These are phyloP conservation scores for Beroe forskalii DNA, from an alignment of 37 sponge, comb jelly and placozoan species.

Conservation along the genomic window DNA sequence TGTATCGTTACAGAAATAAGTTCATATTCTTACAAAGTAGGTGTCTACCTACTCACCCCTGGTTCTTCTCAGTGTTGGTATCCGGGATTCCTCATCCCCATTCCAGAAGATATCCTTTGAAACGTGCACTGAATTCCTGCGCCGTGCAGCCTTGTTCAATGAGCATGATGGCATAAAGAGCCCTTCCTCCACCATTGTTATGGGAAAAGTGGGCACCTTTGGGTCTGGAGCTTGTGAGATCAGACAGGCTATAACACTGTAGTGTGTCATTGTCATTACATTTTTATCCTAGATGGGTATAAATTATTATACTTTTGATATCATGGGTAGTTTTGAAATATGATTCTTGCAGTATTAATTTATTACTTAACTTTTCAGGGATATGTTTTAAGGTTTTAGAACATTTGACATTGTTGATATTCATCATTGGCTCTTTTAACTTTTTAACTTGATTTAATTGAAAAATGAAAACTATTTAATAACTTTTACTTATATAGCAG, in stretches of 20 bases:
- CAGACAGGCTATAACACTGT: constrained; percentile 42
- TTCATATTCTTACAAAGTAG: no score
- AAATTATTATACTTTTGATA: neutral
- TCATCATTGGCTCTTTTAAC: no score
- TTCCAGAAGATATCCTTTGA: constrained; percentile 98
- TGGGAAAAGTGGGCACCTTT: constrained; percentile 76
- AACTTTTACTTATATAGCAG: no score
- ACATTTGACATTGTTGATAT: no score
- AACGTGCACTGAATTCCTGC: constrained; percentile 89
- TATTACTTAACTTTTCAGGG: no score
- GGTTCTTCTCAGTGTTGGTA: constrained; percentile 67
- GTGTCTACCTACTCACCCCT: no score
- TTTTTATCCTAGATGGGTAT: neutral
- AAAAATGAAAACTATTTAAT: no score
- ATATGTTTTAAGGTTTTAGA: no score
- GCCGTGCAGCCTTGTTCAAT: constrained; percentile 74
- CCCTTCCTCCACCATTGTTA: constrained; percentile 83
- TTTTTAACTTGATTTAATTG: no score
- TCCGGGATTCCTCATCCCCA: constrained; percentile 85
- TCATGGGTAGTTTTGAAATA: neutral
- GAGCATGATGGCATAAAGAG: constrained; percentile 76
- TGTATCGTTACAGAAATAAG: no score
- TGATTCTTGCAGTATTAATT: neutral
- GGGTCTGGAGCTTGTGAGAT: constrained; percentile 87
- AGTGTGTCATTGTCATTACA: no score